Conservation (phyloP, 2,113 vertebrate species). For the Chlorodrepanis virens region DNA sequence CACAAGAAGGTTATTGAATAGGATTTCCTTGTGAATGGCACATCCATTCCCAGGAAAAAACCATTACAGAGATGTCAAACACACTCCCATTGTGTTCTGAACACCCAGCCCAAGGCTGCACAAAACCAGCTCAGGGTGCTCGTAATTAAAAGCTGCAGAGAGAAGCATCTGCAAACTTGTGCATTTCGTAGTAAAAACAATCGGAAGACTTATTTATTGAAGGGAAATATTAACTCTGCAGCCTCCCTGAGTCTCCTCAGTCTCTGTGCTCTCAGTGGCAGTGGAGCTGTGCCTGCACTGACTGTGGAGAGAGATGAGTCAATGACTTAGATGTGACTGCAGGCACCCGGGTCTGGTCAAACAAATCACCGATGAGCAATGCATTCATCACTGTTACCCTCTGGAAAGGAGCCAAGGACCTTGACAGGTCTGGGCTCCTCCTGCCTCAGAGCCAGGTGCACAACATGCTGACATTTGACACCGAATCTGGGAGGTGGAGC, state of each 20-base stretch:
- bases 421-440: not conserved
- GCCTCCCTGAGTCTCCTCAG: not conserved
- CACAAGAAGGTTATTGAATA: conserved; percentile 19
- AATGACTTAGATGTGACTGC: not conserved
- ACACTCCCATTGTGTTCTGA: not conserved
- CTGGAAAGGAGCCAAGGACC: not conserved
- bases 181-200: not conserved
- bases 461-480: not conserved
- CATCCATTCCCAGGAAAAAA: conserved; percentile 2
- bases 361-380: not conserved
- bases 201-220: not conserved
- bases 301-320: not conserved
- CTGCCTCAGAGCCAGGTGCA: not conserved
- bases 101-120: not conserved
- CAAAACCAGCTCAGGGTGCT: not conserved
- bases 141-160: not conserved
- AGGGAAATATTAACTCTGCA: not conserved
- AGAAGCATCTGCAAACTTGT: not conserved
- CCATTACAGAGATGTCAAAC: not conserved
- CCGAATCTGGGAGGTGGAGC: not conserved
- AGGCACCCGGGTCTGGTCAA: not conserved
- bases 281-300: not conserved
- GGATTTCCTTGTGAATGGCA: conserved; percentile 24
- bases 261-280: not conserved
- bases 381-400: not conserved